phyloP scores from a whole-genome alignment of 2,113 vertebrate species.

The Anguilla rostrata region DNA sequence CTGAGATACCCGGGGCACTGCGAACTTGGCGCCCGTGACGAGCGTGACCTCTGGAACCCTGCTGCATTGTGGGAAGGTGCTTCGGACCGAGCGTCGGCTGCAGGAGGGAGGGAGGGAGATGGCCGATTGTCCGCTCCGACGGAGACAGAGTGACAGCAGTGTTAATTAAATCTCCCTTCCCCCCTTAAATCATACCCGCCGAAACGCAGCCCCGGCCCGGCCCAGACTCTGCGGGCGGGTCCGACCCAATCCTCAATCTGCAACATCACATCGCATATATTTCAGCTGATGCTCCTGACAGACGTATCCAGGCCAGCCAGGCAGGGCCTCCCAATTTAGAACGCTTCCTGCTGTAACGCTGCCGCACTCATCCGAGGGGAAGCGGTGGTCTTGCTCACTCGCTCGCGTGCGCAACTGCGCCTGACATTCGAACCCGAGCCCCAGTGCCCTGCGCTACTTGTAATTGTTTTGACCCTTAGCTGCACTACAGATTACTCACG shows the following conservation, averaged over 20 bases:
- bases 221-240: not conserved
- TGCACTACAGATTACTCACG: too few species aligned
- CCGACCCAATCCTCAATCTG: constrained; percentile 4
- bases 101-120: constrained; percentile 35
- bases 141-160: constrained; percentile 47
- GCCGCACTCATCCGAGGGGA: not conserved
- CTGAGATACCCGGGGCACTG: constrained; percentile 34
- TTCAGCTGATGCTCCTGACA: not conserved
- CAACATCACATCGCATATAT: constrained; percentile 4
- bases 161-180: constrained; percentile 49
- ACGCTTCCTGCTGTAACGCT: too few species aligned
- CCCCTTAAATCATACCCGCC: constrained; percentile 45
- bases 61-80: constrained; percentile 33
- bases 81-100: constrained; percentile 32
- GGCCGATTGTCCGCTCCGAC: constrained; percentile 45
- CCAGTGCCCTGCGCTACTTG: too few species aligned
- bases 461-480: too few species aligned
- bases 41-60: constrained; percentile 18
- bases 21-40: constrained; percentile 40
- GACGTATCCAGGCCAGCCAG: not conserved
- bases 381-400: constrained; percentile 3
- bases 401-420: not conserved
- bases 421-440: not conserved
- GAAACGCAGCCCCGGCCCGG: not conserved
- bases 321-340: not conserved